Evolutionary conservation across 2,797 vertebrate species (phyloP).

Genomic region (Sylvilagus floridanus): DNA sequence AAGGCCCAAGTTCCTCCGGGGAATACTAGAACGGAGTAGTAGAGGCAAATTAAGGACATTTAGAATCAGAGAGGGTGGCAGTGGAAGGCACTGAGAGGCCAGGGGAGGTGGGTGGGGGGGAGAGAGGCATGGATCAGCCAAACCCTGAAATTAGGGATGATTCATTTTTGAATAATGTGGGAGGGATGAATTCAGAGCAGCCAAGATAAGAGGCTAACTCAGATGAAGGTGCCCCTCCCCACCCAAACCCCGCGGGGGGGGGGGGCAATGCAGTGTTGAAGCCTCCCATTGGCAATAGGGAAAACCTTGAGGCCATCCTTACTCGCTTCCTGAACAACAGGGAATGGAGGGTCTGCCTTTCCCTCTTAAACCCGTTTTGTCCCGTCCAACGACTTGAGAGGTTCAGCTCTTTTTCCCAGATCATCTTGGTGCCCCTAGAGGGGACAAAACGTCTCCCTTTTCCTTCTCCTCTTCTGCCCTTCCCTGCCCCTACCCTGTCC

Average conservation of each 20-base stretch:
- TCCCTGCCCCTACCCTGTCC: neutral
- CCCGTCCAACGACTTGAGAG: conserved; percentile 39
- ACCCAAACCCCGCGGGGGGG: conserved; percentile 71
- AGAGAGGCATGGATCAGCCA: conserved; percentile 57
- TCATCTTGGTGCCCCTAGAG: neutral
- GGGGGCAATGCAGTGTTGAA: conserved; percentile 41
- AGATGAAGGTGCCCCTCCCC: conserved; percentile 64
- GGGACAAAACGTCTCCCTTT: neutral
- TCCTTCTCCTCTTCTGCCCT: neutral
- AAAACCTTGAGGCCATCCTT: neutral
- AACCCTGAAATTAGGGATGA: conserved; percentile 80
- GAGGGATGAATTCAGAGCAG: conserved; percentile 84
- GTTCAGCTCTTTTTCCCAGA: neutral
- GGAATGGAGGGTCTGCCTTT: conserved; percentile 42
- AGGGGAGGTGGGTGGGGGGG: conserved; percentile 38
- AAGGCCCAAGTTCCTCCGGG: neutral
- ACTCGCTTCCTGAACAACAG: conserved; percentile 6
- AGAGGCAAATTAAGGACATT: conserved; percentile 32
- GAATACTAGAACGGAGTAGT: neutral
- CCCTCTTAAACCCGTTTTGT: conserved; percentile 38
- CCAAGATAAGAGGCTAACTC: conserved; percentile 85
- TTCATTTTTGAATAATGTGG: conserved; percentile 81
- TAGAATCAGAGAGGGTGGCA: conserved; percentile 13
- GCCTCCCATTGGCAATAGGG: conserved; percentile 47
- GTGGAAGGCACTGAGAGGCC: conserved; percentile 66